phyloP scores from a whole-genome alignment of 1,140 invertebrate species.

The Anastatus disparis region DNA sequence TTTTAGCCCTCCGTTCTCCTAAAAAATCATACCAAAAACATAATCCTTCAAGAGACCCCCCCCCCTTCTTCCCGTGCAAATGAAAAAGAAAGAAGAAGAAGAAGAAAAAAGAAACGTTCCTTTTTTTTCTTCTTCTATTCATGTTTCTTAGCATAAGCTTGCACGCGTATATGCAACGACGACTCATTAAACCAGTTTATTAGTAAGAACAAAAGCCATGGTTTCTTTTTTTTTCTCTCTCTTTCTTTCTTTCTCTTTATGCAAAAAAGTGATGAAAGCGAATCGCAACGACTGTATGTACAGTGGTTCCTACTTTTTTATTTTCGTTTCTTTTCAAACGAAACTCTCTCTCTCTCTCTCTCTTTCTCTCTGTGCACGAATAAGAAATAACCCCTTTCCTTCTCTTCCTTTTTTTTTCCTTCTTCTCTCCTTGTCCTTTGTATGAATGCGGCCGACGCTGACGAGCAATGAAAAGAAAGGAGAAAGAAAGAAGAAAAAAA shows the following conservation, averaged over 20 bases:
- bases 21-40: too few species aligned
- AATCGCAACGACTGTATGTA: constrained; percentile 7
- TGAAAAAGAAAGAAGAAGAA: not conserved
- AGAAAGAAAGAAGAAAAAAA: not conserved
- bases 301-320: too few species aligned
- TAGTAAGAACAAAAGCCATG: constrained; percentile 38
- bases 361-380: not conserved
- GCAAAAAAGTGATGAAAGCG: constrained; percentile 18
- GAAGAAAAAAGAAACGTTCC: not conserved
- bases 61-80: not conserved
- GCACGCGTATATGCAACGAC: not conserved
- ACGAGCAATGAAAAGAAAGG: not conserved
- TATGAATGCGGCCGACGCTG: too few species aligned
- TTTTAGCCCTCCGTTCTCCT: not conserved
- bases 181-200: constrained; percentile 40
- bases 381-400: constrained; percentile 29
- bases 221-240: too few species aligned
- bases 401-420: too few species aligned
- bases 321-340: not conserved
- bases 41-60: too few species aligned
- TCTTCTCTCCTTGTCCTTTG: too few species aligned
- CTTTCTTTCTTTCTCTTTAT: too few species aligned
- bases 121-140: not conserved
- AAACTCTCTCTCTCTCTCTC: not conserved
- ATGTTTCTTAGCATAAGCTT: too few species aligned